Evolutionary conservation across 2,797 vertebrate genomes (phyloP).

Genomic region (Tarsius wallacei): DNA sequence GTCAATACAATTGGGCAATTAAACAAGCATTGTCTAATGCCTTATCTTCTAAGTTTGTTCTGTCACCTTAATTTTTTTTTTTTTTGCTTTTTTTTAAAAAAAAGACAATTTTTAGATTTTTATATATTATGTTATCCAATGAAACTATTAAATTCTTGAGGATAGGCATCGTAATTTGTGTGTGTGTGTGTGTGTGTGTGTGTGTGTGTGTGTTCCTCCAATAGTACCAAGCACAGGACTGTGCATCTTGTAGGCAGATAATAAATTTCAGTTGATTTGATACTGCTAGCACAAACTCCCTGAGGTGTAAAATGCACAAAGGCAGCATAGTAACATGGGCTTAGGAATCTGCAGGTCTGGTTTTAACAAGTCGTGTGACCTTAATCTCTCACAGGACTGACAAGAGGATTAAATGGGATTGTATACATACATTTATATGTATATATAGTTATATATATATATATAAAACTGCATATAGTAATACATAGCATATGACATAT

Average conservation of each 20-base stretch:
- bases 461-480: not conserved
- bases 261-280: not conserved
- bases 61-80: not conserved
- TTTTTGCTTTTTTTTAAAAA: not conserved
- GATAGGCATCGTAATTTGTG: no score
- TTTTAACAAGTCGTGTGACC: not conserved
- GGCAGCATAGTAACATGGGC: not conserved
- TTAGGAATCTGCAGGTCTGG: not conserved
- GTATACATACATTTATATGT: no score
- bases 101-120: not conserved
- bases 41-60: not conserved
- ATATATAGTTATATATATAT: not conserved
- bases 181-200: not conserved
- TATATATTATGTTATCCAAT: not conserved
- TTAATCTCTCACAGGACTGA: not conserved
- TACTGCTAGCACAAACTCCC: not conserved
- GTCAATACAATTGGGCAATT: not conserved
- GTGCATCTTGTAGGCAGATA: not conserved
- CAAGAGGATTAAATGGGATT: not conserved
- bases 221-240: not conserved
- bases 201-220: not conserved
- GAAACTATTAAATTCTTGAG: not conserved
- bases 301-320: not conserved
- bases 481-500: not conserved
- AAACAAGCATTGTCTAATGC: not conserved